Base-by-base conservation (phyloP, 2,888 invertebrate species). In the Carcina quercana region DNA sequence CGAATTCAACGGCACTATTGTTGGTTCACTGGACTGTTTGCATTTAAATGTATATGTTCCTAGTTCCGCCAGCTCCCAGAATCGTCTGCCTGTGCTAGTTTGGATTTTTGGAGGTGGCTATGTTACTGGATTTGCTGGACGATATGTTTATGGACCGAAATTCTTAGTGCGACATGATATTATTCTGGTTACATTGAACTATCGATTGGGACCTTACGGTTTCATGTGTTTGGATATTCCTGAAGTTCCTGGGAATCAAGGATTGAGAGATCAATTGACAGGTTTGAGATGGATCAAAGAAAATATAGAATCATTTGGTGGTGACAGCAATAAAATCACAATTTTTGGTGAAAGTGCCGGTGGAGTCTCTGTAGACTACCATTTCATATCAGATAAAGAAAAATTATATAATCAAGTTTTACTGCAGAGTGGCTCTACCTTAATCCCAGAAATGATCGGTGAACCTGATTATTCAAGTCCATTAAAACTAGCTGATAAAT, bases 211-310 rank as follows among this genome's bases (percentile, higher is more conserved):
- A 8, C 50, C 63, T 0, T 73, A 67, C 29, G 73, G 73, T 6
- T 73, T 73, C 29, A 65, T 73, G 64, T 70, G 69, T 24, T 47
- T 71, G 1, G 57, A 60, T 26, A 52, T 40, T n/a, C 53, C 59
- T 5, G 50, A 56, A 26, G 47, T 61, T n/a, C 57, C 70, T 2
- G 72, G 71, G 7, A 73, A 73, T 28, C 63, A 67, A 40, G 73
- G 73, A 0, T 42, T 74, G 0, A 71, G 69, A 50, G 73, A 74
- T 30, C 72, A 72, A 41, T 19, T 49, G 1, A 13, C 55, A 5
- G 72, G 63, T 17, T 40, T 74, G 3, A 52, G 51, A 40, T 74
- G 73, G 73, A 48, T 74, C 0, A 60, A 57, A 33, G 35, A 59
- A 3, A 62, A 71, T 22, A 71, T 73, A 19, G 48, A 44, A 40